phyloP scores from a whole-genome alignment of 2,888 invertebrate species.

The Nudaria mundana region DNA sequence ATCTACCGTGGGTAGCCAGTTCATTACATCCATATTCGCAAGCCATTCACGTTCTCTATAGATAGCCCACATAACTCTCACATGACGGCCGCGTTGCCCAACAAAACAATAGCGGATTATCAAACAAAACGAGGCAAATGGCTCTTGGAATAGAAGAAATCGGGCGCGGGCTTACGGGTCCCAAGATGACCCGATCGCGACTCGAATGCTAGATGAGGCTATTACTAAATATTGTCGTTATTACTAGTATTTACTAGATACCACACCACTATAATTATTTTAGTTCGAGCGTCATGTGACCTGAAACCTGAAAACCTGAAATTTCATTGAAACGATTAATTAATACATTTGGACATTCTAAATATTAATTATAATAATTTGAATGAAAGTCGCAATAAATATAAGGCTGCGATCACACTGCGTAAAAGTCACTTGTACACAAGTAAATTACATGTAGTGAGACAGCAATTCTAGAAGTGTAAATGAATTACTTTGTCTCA shows the following conservation, averaged over 20 bases:
- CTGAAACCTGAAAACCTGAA: too few relatives aligned
- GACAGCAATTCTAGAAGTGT: neutral
- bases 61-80: conserved; percentile 77
- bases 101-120: conserved; percentile 79
- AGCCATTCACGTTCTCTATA: conserved; percentile 70
- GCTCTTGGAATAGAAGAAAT: conserved; percentile 69
- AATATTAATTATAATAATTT: too few relatives aligned
- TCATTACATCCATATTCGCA: conserved; percentile 71
- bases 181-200: conserved; percentile 67
- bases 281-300: too few relatives aligned
- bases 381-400: too few relatives aligned
- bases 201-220: conserved; percentile 74
- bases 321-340: too few relatives aligned
- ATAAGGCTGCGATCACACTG: too few relatives aligned
- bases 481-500: neutral
- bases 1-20: conserved; percentile 25
- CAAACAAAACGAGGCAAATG: conserved; percentile 79
- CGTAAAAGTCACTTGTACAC: too few relatives aligned
- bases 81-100: conserved; percentile 64
- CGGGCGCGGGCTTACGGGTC: conserved; percentile 74
- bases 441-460: too few relatives aligned
- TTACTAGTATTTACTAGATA: too few relatives aligned
- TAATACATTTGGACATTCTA: too few relatives aligned
- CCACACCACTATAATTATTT: too few relatives aligned
- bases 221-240: conserved; percentile 45